phyloP scores from a whole-genome alignment of 2,797 vertebrate genomes.

The Phataginus tetradactyla region DNA sequence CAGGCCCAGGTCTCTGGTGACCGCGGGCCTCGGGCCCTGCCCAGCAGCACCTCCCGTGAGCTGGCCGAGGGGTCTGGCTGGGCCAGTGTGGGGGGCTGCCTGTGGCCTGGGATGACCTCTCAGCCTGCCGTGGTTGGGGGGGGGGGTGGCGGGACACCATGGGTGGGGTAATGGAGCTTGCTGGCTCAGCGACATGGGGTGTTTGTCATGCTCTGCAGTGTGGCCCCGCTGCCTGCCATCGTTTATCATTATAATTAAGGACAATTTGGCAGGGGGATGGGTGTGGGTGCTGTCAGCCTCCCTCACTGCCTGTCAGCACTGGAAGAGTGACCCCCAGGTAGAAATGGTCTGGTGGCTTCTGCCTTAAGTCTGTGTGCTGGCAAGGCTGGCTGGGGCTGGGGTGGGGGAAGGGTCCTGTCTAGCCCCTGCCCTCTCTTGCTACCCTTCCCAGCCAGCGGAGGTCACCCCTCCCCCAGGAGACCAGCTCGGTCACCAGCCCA shows the following conservation, averaged over 20 bases:
- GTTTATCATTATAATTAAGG: slow-evolving; percentile 85
- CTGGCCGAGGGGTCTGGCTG: neutral
- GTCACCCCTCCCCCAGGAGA: neutral
- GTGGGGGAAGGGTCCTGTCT: neutral
- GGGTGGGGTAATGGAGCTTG: neutral
- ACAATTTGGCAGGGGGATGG: slow-evolving; percentile 73
- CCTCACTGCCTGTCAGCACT: slow-evolving; percentile 63
- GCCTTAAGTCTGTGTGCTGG: neutral
- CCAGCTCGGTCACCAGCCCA: fast-evolving
- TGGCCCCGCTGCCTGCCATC: slow-evolving; percentile 78
- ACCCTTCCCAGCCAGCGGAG: fast-evolving
- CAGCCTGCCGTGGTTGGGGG: neutral
- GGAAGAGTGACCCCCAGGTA: slow-evolving; percentile 72
- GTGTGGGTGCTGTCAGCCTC: slow-evolving; percentile 77
- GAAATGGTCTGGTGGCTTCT: slow-evolving; percentile 47
- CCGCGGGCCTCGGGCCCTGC: fast-evolving
- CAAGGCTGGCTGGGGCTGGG: neutral
- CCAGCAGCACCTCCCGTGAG: neutral
- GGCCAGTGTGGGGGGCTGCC: neutral
- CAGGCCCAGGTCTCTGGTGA: neutral
- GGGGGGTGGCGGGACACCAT: fast-evolving
- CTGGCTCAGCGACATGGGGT: slow-evolving; percentile 70
- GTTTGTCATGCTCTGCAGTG: slow-evolving; percentile 80
- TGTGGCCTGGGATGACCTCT: slow-evolving; percentile 30
- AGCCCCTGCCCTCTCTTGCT: neutral